Evolutionary conservation across 2,113 vertebrate species (phyloP).

Genomic region (Damaliscus lunatus): DNA sequence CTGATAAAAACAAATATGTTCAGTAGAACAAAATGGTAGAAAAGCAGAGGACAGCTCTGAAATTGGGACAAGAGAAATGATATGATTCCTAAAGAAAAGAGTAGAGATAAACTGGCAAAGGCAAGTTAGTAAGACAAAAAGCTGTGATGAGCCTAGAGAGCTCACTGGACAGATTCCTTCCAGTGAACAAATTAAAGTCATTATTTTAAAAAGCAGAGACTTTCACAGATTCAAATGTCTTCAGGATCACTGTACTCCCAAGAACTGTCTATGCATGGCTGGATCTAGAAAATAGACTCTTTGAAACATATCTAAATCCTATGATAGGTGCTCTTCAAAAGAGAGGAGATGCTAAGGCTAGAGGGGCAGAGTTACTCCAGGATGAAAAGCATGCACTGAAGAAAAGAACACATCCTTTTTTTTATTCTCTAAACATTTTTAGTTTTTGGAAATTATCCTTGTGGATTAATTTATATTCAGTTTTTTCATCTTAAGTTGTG

Average conservation of each 20-base stretch:
- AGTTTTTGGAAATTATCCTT: not conserved
- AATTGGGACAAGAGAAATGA: not conserved
- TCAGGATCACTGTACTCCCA: not conserved
- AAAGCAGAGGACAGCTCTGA: not conserved
- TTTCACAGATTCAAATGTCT: not conserved
- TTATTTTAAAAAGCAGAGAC: not conserved
- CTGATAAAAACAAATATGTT: not conserved
- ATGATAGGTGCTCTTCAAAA: not conserved
- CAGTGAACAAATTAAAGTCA: not conserved
- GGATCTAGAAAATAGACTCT: not conserved
- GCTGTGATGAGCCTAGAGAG: not conserved
- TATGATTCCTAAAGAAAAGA: not conserved
- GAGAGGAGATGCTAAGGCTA: not conserved
- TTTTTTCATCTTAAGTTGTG: not conserved
- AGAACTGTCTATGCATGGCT: not conserved
- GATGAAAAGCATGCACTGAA: not conserved
- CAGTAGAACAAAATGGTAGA: not conserved
- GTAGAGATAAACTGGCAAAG: not conserved
- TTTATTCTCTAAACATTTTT: not conserved
- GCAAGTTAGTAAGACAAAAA: not conserved
- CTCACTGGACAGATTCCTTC: not conserved
- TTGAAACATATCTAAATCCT: not conserved
- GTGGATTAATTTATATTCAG: not conserved
- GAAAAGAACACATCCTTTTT: not conserved
- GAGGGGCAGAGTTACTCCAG: not conserved